Percentiles rank a stretch among this genome's conserved stretches.
Evolutionary conservation across 2,888 invertebrate genomes (phyloP).

Genomic region (Drosophila parthenogenetica): DNA sequence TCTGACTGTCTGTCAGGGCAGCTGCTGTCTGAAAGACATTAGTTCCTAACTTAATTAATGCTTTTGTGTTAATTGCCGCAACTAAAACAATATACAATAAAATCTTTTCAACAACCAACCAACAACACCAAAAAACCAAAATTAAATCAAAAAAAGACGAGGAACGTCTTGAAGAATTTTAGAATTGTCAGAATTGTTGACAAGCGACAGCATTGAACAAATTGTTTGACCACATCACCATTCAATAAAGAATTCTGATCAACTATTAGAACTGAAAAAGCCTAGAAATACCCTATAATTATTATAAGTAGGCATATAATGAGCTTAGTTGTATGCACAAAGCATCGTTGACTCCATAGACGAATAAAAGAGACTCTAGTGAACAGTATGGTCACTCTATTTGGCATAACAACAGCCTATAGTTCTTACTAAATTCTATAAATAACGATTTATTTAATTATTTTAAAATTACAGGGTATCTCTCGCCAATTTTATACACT

Average conservation of each 20-base stretch:
- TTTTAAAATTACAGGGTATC: background rate
- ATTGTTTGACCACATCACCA: constrained; percentile 4
- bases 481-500: too few species aligned
- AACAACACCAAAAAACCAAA: constrained; percentile 11
- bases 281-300: constrained; percentile 3
- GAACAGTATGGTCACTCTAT: background rate
- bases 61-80: constrained; percentile 75
- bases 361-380: too few species aligned
- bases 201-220: constrained; percentile 13
- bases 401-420: too few species aligned
- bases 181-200: constrained; percentile 8
- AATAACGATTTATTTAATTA: too few species aligned
- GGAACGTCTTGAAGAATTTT: constrained; percentile 8
- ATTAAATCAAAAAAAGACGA: constrained; percentile 12
- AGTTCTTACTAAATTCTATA: too few species aligned
- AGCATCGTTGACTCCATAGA: too few species aligned
- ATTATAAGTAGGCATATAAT: background rate
- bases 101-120: constrained; percentile 28
- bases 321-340: background rate
- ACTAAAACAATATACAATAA: constrained; percentile 37
- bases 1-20: constrained; percentile 74
- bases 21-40: constrained; percentile 71
- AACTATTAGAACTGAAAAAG: background rate
- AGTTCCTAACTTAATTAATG: constrained; percentile 79
- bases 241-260: background rate